Evolutionary conservation across 2,888 invertebrate genomes (phyloP).

Genomic region (Drosophila sordidapex): DNA sequence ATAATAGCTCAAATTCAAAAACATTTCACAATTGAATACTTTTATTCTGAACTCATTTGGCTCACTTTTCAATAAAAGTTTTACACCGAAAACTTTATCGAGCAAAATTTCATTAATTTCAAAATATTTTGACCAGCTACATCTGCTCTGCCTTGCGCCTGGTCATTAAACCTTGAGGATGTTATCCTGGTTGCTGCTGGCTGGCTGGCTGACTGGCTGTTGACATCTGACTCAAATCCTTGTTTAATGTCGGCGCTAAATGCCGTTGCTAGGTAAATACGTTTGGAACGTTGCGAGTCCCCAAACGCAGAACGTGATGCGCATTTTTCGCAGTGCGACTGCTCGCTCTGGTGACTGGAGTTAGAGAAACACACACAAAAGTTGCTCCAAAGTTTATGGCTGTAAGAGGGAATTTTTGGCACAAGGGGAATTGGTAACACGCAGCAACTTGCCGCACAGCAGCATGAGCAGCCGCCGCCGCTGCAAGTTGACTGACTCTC

Average conservation of each 20-base stretch:
- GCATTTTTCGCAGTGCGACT: conserved; percentile 76
- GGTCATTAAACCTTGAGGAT: conserved; percentile 50
- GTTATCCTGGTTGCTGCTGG: neutral
- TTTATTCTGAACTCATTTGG: neutral
- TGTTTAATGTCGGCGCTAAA: conserved; percentile 65
- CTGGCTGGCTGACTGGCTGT: conserved; percentile 2
- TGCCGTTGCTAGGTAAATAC: conserved; percentile 74
- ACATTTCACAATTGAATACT: neutral
- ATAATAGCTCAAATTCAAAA: neutral
- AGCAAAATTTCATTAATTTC: conserved; percentile 40
- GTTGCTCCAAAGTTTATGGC: conserved; percentile 72
- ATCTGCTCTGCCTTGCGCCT: conserved; percentile 2
- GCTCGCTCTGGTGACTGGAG: neutral
- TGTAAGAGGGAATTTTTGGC: conserved; percentile 8
- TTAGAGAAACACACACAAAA: conserved; percentile 57
- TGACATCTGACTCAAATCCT: conserved; percentile 29
- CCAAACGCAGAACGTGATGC: conserved; percentile 77
- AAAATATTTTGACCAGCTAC: conserved; percentile 18
- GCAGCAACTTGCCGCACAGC: conserved; percentile 35
- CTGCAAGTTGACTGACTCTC: conserved; percentile 32
- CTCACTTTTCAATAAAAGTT: conserved; percentile 10
- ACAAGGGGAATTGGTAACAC: conserved; percentile 6
- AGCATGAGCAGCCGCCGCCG: conserved; percentile 7
- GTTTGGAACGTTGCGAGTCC: conserved; percentile 54
- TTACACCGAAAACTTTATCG: conserved; percentile 26